Base-by-base conservation (phyloP, 1,140 invertebrate genomes). In the Eupeodes corollae region DNA sequence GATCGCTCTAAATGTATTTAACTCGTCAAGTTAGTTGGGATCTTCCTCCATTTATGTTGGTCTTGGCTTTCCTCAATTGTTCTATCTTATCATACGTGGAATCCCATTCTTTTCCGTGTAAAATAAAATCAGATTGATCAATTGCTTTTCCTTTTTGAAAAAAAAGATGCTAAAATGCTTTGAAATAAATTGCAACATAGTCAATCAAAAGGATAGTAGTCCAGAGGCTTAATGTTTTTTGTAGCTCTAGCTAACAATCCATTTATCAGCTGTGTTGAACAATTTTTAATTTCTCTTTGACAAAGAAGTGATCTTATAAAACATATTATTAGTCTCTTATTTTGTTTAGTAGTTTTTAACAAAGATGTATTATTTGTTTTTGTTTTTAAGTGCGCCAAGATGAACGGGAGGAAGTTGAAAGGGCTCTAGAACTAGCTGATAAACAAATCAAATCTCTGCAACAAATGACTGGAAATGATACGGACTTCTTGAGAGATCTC, bases 321-420 rank as follows among this genome's bases (percentile, higher is more conserved):
- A 53, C 56, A 6, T 16, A 16, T 46, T 54, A 44, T 46, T 30
- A 18, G 32, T 26, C 52, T 39, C 9, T 37, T 31, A 46, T 41
- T 47, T 47, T 48, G 31, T 18, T 39, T 37, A 30, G 11, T 42
- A 8, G 42, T 42, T 41, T 40, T 26, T 40, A 42, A 19, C 16
- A 44, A 35, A 34, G 47, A 40, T 54, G 51, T 50, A 12, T 34
- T 49, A 39, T 33, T 48, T 45, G 44, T 51, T 56, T 35, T 46
- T 16, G 18, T 42, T 46, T 69, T 69, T 1, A 55, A 82, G 82
- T 82, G 67, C 81, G 83, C 30, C 78, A 83, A 55, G 86, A 86
- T 58, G 86, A 90, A 63, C 83, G 84, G 32, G 87, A 88, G 54
- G 87, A 89, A 62, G 67, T 90, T 54, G 86, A 88, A 64, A 77